Evolutionary conservation across 2,113 vertebrate species (phyloP).

Genomic region (Herpailurus yagouaroundi): DNA sequence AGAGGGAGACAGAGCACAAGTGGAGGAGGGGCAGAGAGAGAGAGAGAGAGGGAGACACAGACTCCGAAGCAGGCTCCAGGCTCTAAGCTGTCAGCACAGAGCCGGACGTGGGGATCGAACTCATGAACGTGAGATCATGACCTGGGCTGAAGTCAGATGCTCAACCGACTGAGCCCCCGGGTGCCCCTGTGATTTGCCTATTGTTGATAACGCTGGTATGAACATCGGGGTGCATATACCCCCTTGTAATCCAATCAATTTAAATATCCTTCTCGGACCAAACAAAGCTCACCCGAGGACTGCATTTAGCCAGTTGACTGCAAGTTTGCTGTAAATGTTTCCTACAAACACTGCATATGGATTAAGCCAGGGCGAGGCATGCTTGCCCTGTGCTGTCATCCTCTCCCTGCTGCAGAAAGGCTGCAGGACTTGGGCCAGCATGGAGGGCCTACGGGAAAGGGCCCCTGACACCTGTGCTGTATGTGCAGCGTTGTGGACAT

Average conservation of each 20-base stretch:
- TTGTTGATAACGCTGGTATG: neutral
- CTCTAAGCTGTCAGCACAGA: too few relatives aligned
- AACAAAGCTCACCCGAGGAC: neutral
- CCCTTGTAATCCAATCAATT: neutral
- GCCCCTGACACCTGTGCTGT: neutral
- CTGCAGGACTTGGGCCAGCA: neutral
- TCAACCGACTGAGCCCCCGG: too few relatives aligned
- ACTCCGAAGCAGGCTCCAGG: too few relatives aligned
- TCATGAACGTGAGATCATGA: too few relatives aligned
- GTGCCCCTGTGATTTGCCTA: too few relatives aligned
- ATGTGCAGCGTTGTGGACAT: neutral
- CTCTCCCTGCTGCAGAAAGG: neutral
- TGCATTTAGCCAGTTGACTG: neutral
- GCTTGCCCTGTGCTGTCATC: neutral
- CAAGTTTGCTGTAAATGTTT: neutral
- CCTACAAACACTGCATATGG: rapidly evolving
- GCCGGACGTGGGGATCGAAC: too few relatives aligned
- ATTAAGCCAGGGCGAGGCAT: rapidly evolving
- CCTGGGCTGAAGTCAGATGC: too few relatives aligned
- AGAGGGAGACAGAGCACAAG: too few relatives aligned
- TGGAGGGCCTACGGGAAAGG: neutral
- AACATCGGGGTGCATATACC: neutral
- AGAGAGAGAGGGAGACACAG: too few relatives aligned
- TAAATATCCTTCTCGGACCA: neutral
- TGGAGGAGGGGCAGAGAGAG: too few relatives aligned